Conservation (phyloP, 2,888 invertebrate genomes). For the Caenorhabditis sp. region DNA sequence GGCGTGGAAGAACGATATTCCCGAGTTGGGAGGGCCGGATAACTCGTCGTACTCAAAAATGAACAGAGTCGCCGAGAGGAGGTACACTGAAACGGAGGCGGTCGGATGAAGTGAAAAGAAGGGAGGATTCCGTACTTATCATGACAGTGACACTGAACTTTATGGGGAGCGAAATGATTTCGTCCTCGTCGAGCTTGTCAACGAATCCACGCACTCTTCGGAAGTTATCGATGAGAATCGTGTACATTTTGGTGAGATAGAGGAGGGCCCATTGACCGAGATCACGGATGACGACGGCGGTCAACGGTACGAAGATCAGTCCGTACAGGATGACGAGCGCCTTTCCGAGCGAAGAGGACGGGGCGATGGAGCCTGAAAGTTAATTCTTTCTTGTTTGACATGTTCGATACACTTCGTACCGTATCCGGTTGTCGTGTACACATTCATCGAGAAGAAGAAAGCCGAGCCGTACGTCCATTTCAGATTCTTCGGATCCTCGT, state of each 20-base stretch:
- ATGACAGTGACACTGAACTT: slow-evolving; percentile 57
- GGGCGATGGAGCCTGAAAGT: slow-evolving; percentile 63
- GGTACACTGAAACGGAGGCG: slow-evolving; percentile 40
- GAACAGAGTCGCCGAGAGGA: slow-evolving; percentile 52
- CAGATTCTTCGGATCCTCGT: slow-evolving; percentile 49
- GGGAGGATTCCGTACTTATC: slow-evolving; percentile 36
- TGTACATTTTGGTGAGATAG: slow-evolving; percentile 66
- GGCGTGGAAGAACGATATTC: slow-evolving; percentile 63
- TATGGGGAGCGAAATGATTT: slow-evolving; percentile 62
- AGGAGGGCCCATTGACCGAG: slow-evolving; percentile 67
- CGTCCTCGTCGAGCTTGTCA: slow-evolving; percentile 62
- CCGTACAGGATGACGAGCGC: slow-evolving; percentile 61
- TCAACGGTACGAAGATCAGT: slow-evolving; percentile 63
- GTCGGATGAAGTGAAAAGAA: neutral
- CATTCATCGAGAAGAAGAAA: slow-evolving; percentile 66
- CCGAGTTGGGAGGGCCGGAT: slow-evolving; percentile 54
- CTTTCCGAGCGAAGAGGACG: slow-evolving; percentile 59
- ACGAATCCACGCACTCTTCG: slow-evolving; percentile 55
- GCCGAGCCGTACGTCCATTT: slow-evolving; percentile 67
- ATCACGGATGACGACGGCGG: slow-evolving; percentile 67
- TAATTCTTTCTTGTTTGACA: neutral
- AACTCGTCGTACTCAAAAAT: slow-evolving; percentile 62
- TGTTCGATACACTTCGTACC: slow-evolving; percentile 35
- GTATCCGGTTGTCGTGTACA: slow-evolving; percentile 69
- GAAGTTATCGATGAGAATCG: slow-evolving; percentile 52